These are phyloP conservation scores for Thaumetopoea pityocampa DNA, from an alignment of 1,140 invertebrate species.

Conservation along the genomic window DNA sequence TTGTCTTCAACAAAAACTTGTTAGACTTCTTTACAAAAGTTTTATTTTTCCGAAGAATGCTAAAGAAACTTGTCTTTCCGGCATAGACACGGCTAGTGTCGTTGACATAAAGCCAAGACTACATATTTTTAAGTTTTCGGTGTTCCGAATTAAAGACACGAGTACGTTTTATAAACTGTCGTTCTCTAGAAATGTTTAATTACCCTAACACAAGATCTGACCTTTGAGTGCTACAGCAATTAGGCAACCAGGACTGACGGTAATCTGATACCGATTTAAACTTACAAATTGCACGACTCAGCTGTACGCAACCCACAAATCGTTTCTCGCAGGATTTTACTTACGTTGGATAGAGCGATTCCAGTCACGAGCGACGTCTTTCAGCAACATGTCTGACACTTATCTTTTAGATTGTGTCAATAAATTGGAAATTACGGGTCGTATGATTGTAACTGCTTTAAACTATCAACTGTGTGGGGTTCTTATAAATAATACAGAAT, in stretches of 20 bases:
- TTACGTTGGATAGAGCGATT: conserved; percentile 14
- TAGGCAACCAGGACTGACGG: conserved; percentile 10
- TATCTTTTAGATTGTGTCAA: conserved; percentile 16
- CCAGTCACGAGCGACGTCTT: conserved; percentile 19
- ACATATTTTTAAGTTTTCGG: background rate
- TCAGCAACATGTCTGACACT: conserved; percentile 19
- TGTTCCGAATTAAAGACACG: too few relatives aligned
- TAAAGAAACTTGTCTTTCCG: too few relatives aligned
- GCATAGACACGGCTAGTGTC: too few relatives aligned
- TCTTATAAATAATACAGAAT: too few relatives aligned
- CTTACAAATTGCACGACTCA: conserved; percentile 15
- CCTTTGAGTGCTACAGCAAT: conserved; percentile 6
- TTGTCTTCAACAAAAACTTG: conserved; percentile 16
- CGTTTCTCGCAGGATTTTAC: conserved; percentile 16
- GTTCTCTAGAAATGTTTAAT: too few relatives aligned
- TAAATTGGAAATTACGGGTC: conserved; percentile 14
- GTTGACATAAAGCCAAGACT: background rate
- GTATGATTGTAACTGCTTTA: too few relatives aligned
- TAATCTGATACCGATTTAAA: conserved; percentile 15
- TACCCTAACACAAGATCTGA: too few relatives aligned
- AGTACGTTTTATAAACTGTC: too few relatives aligned
- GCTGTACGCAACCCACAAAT: conserved; percentile 17
- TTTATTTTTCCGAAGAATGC: too few relatives aligned
- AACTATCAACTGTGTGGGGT: too few relatives aligned
- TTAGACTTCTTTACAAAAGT: conserved; percentile 4